Evolutionary conservation across 2,113 vertebrate genomes (phyloP).

Genomic region (Percopsis transmontana): DNA sequence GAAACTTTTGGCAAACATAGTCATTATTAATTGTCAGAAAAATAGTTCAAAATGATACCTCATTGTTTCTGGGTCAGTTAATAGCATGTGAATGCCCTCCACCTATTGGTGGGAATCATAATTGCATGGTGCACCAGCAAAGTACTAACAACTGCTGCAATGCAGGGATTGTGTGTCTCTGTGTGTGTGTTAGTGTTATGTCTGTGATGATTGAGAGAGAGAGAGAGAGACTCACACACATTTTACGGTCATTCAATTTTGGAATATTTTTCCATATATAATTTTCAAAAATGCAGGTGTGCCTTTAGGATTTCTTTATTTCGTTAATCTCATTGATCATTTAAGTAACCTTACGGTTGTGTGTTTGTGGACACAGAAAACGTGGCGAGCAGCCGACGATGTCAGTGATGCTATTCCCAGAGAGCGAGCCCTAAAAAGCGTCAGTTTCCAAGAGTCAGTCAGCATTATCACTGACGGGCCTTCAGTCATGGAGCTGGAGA

Average conservation of each 20-base stretch:
- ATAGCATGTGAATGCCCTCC: conserved; percentile 5
- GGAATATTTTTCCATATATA: too few relatives aligned
- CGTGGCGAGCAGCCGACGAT: conserved; percentile 84
- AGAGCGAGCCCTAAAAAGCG: conserved; percentile 81
- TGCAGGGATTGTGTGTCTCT: conserved; percentile 39
- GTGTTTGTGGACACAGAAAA: conserved; percentile 78
- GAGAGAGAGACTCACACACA: neutral
- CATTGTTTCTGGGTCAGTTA: neutral
- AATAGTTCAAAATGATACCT: neutral
- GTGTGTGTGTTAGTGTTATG: neutral
- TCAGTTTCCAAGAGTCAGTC: conserved; percentile 83
- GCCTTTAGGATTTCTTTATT: neutral
- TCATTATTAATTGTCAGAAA: too few relatives aligned
- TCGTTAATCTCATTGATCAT: neutral
- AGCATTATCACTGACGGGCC: conserved; percentile 76
- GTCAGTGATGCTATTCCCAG: conserved; percentile 78
- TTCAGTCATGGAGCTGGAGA: conserved; percentile 89
- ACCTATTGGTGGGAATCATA: conserved; percentile 25
- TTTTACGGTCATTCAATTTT: too few relatives aligned
- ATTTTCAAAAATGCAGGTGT: too few relatives aligned
- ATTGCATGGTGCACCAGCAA: conserved; percentile 19
- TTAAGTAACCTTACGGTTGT: neutral
- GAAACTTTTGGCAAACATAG: too few relatives aligned
- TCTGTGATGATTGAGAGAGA: neutral
- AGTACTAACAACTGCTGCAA: conserved; percentile 50